These are phyloP conservation scores for Holothuria leucospilota DNA, from an alignment of 53 echinoderm and acorn worm species.

Conservation along the genomic window DNA sequence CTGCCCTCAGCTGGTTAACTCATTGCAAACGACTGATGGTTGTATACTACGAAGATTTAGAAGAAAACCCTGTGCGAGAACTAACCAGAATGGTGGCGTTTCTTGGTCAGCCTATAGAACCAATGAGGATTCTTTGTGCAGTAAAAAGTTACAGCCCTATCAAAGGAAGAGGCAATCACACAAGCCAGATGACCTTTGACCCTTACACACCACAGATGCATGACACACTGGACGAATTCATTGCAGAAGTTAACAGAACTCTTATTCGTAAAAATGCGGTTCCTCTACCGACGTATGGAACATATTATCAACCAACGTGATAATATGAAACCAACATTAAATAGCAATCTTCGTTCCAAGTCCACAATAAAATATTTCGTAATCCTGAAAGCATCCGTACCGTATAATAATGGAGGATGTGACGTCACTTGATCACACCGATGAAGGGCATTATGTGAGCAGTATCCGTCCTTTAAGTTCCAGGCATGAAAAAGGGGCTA, in stretches of 20 bases:
- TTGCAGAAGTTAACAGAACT: constrained; percentile 16
- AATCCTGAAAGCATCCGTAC: too few species aligned
- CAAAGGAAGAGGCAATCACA: constrained; percentile 17
- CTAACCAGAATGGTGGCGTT: constrained; percentile 43
- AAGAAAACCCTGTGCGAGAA: background rate
- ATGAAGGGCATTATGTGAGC: too few species aligned
- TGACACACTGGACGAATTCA: constrained; percentile 15
- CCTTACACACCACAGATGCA: constrained; percentile 44
- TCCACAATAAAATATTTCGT: too few species aligned
- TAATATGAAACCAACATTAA: too few species aligned
- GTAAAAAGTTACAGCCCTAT: constrained; percentile 21
- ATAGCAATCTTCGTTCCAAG: too few species aligned
- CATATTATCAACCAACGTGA: background rate
- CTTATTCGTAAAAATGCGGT: constrained; percentile 12
- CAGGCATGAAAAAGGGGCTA: too few species aligned
- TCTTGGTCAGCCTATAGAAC: constrained; percentile 23
- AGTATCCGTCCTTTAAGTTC: too few species aligned
- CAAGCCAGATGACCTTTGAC: constrained; percentile 51
- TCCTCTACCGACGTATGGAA: constrained; percentile 16
- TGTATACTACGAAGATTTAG: constrained; percentile 44
- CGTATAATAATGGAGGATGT: too few species aligned
- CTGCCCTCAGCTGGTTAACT: constrained; percentile 33
- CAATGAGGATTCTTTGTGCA: constrained; percentile 48
- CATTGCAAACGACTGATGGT: constrained; percentile 33
- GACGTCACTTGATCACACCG: too few species aligned